Conservation (phyloP, 2,113 vertebrate genomes). For the Sebastes schlegelii region DNA sequence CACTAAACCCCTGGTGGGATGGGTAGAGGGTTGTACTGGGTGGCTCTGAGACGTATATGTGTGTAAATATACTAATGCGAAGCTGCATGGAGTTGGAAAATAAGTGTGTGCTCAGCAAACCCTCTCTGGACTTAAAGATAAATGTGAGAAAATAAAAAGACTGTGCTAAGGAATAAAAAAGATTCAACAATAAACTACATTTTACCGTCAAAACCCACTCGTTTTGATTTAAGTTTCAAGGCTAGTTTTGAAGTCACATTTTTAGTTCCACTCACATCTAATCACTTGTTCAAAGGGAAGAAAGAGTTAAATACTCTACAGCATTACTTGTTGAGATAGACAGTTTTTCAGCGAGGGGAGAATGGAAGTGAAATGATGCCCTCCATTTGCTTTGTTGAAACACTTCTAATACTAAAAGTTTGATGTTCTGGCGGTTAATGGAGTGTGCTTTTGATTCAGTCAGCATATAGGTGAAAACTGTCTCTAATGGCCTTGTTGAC, state of each 20-base stretch:
- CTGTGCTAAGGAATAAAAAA: neutral
- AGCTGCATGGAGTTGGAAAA: slow-evolving; percentile 28
- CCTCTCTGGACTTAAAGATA: slow-evolving; percentile 9
- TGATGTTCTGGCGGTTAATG: slow-evolving; percentile 51
- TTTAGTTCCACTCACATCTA: neutral
- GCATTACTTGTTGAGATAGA: neutral
- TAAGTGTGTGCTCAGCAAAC: slow-evolving; percentile 12
- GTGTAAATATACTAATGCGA: slow-evolving; percentile 56
- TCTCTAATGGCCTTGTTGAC: slow-evolving; percentile 59
- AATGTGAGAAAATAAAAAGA: slow-evolving; percentile 14
- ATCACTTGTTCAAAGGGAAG: neutral
- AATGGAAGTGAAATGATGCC: slow-evolving; percentile 39
- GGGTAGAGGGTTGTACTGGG: slow-evolving; percentile 25
- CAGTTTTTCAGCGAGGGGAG: neutral
- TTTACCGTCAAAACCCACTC: neutral
- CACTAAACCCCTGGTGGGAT: slow-evolving; percentile 49
- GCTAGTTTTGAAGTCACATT: neutral
- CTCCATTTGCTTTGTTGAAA: slow-evolving; percentile 58
- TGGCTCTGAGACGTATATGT: slow-evolving; percentile 38
- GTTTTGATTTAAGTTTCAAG: neutral
- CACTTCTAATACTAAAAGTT: slow-evolving; percentile 26
- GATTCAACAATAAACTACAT: neutral
- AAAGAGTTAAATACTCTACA: neutral
- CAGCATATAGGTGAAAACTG: slow-evolving; percentile 46
- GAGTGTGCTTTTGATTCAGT: slow-evolving; percentile 53